These are phyloP conservation scores for Tyto alba DNA, from an alignment of 2,113 vertebrate genomes.

Conservation along the genomic window DNA sequence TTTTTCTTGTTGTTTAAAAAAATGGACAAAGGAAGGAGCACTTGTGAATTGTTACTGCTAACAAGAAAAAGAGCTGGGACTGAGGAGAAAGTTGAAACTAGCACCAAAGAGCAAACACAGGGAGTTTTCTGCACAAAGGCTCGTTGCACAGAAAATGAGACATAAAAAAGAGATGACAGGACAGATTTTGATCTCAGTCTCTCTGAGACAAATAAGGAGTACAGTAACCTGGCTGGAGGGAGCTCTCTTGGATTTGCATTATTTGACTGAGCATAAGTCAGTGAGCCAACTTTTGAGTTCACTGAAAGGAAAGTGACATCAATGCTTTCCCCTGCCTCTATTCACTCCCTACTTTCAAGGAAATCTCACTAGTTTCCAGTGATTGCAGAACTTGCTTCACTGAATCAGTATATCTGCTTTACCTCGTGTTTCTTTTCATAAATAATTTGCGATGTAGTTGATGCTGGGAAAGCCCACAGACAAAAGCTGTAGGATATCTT, in stretches of 20 bases:
- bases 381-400: neutral
- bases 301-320: neutral
- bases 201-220: neutral
- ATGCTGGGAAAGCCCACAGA: neutral
- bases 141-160: neutral
- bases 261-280: neutral
- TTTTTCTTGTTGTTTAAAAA: conserved; percentile 24
- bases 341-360: neutral
- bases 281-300: neutral
- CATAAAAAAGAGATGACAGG: neutral
- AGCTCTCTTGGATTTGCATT: neutral
- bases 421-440: neutral
- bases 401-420: neutral
- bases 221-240: conserved; percentile 7
- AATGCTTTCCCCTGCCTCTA: neutral
- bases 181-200: neutral
- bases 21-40: neutral
- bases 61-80: neutral
- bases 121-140: conserved; percentile 13
- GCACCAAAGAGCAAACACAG: neutral
- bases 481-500: neutral
- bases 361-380: neutral
- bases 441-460: neutral
- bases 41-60: neutral
- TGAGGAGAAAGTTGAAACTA: conserved; percentile 7